Percentiles rank a stretch among this genome's conserved stretches.
phyloP scores from a whole-genome alignment of 2,888 invertebrate genomes.

The Orthosia cruda region DNA sequence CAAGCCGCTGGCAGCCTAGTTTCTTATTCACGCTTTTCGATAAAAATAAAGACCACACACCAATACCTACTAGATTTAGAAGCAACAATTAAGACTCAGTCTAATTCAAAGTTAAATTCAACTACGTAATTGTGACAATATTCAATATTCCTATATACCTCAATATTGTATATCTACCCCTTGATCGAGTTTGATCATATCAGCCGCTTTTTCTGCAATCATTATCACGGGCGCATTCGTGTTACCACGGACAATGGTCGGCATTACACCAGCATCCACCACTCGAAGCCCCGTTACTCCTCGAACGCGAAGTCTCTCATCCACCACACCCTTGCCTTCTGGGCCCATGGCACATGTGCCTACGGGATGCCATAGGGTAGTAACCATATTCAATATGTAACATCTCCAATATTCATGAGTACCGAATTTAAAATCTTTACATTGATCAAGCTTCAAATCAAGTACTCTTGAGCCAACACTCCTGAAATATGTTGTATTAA shows the following conservation, averaged over 20 bases:
- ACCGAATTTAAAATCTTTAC: constrained; percentile 27
- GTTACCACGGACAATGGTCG: constrained; percentile 85
- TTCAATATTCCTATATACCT: no score
- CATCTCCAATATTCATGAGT: constrained; percentile 56
- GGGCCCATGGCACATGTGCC: constrained; percentile 68
- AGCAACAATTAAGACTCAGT: no score
- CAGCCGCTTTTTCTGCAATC: constrained; percentile 92
- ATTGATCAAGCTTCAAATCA: constrained; percentile 51
- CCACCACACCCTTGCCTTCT: constrained; percentile 81
- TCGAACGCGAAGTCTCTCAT: constrained; percentile 79
- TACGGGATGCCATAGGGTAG: constrained; percentile 53
- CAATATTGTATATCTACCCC: constrained; percentile 5
- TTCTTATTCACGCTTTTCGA: no score
- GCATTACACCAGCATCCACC: background rate
- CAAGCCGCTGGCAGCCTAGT: no score
- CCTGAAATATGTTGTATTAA: constrained; percentile 82
- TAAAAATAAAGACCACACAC: no score
- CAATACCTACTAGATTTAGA: no score
- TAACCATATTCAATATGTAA: constrained; percentile 48
- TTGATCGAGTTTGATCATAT: constrained; percentile 76
- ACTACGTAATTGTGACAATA: no score
- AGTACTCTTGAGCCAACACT: constrained; percentile 75
- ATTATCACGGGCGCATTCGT: constrained; percentile 92
- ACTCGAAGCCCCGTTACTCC: constrained; percentile 87
- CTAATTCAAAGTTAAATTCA: no score